Conservation (phyloP, 2,888 invertebrate genomes). For the Neoscelio sp. region DNA sequence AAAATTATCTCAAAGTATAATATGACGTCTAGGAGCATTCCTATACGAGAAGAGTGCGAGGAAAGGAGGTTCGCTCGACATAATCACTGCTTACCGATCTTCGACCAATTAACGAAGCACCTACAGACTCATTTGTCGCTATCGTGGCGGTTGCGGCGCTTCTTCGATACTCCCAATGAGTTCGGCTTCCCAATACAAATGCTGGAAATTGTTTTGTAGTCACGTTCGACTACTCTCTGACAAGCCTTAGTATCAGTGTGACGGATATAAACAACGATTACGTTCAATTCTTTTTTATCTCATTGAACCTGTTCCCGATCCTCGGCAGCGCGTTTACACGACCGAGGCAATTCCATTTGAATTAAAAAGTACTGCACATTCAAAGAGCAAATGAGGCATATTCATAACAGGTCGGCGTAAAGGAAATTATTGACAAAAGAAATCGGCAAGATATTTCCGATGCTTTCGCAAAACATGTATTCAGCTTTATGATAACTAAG, state of each 20-base stretch:
- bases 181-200: slow-evolving; percentile 9
- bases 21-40: slow-evolving; percentile 22
- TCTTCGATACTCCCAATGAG: slow-evolving; percentile 8
- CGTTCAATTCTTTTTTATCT: slow-evolving; percentile 6
- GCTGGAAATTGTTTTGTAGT: slow-evolving; percentile 45
- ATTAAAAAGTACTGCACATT: slow-evolving; percentile 30
- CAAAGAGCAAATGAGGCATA: slow-evolving; percentile 12
- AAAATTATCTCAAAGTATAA: slow-evolving; percentile 56
- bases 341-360: slow-evolving; percentile 1
- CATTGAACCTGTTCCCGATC: slow-evolving; percentile 46
- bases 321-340: not conserved
- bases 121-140: slow-evolving; percentile 59
- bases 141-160: slow-evolving; percentile 27
- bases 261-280: slow-evolving; percentile 51
- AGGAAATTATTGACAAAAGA: slow-evolving; percentile 14
- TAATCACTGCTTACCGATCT: slow-evolving; percentile 61
- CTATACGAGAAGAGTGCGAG: not conserved
- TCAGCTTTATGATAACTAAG: slow-evolving; percentile 31
- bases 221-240: slow-evolving; percentile 38
- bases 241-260: slow-evolving; percentile 26
- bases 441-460: not conserved
- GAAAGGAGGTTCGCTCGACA: slow-evolving; percentile 19
- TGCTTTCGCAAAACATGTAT: slow-evolving; percentile 12
- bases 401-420: not conserved
- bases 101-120: slow-evolving; percentile 63